Conservation (phyloP, 2,113 vertebrate species). For the Pelodiscus sinensis region DNA sequence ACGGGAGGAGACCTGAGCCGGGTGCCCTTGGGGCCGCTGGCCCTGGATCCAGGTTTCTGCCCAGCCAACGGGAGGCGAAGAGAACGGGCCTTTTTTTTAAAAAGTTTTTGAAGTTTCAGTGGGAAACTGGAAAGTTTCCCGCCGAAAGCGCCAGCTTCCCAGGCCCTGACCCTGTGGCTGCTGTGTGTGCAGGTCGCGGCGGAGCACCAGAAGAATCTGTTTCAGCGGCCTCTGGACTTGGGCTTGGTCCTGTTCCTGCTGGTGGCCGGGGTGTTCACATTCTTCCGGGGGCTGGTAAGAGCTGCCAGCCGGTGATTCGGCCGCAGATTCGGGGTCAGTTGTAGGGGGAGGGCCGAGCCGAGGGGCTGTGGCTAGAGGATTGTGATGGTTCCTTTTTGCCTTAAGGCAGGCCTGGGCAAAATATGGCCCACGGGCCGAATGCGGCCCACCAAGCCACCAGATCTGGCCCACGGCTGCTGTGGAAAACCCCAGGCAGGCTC, state of each 20-base stretch:
- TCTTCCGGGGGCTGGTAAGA: constrained; percentile 91
- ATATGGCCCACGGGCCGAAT: too few species aligned
- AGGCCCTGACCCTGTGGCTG: accelerated
- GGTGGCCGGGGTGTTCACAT: constrained; percentile 79
- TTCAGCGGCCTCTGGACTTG: constrained; percentile 83
- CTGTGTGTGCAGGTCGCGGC: constrained; percentile 74
- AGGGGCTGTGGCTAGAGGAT: neutral
- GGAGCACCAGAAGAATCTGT: constrained; percentile 81
- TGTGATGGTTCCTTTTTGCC: neutral
- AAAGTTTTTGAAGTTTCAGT: too few species aligned
- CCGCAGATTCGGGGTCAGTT: neutral
- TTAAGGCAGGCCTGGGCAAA: neutral
- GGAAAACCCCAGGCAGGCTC: too few species aligned
- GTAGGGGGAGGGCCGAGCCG: too few species aligned
- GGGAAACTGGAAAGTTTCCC: neutral
- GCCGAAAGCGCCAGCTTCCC: accelerated
- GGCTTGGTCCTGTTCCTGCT: constrained; percentile 79
- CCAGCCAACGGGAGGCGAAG: neutral
- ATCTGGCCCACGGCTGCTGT: too few species aligned
- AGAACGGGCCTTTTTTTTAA: neutral
- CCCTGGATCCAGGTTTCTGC: neutral
- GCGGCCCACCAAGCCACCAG: too few species aligned
- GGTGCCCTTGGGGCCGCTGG: neutral
- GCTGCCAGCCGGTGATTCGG: neutral
- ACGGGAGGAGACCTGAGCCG: neutral